Base-by-base conservation (phyloP, 2,888 invertebrate species). In the Miltochrista miniata region DNA sequence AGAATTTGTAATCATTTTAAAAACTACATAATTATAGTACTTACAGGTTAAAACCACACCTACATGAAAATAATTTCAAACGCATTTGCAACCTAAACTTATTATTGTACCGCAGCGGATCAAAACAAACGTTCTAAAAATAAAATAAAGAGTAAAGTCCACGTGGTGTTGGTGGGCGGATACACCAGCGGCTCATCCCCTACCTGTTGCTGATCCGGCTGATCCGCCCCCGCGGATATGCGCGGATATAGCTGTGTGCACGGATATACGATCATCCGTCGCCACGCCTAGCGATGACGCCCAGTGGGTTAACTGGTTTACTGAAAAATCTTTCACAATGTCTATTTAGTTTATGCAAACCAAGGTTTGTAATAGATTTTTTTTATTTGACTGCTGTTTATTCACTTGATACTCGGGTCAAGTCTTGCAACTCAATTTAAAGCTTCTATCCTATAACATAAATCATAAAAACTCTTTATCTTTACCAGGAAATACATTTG, bases 141-240 rank as follows among this genome's bases (percentile, higher is more conserved):
- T 52, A 60, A 61, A 12, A 61, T 49, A 8, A 39, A 7, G 9
- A 11, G 31, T 31, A 29, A 51, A 51, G 30, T 49, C 48, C 90
- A 89, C 90, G 90, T 90, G 89, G 72, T 50, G 56, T 50, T 52
- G 59, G 87, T 85, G 90, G 91, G 91, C 90, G 90, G 81, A 80
- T 83, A 85, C 74, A 60, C 43, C 53, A 57, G 53, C 79, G 84
- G 90, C 89, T 92, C 91, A 92, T 92, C 92, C 92, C 83, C 87
- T 87, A 92, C 92, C 91, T 92, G 92, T 92, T 90, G 90, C 76
- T 85, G 70, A 91, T 92, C 91, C 89, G 83, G 83, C 84, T 86
- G 86, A 89, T 88, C 89, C 86, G 86, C 87, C 88, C 81, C 74
- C 75, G 63, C 61, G 87, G 87, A 85, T 87, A 85, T 81, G 69